A percentile compares a stretch with the other conserved stretches of the same genome.
Evolutionary conservation across 2,113 vertebrate species (phyloP).

Genomic region (Tamias sibiricus): DNA sequence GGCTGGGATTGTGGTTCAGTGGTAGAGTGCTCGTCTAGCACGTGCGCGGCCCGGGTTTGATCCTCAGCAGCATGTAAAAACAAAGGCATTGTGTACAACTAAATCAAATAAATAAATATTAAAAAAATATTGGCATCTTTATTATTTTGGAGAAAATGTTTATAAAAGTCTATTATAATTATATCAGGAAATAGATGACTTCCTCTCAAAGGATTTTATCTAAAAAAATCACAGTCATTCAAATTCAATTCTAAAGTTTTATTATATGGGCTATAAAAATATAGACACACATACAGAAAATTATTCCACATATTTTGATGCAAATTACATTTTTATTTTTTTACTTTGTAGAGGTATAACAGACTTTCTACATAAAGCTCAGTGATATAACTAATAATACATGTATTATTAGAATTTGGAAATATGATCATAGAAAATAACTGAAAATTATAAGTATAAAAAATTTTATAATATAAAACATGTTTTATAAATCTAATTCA

Average conservation of each 20-base stretch:
- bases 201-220: neutral
- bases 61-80: no score
- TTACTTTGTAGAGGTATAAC: neutral
- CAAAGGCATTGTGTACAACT: no score
- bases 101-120: no score
- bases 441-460: neutral
- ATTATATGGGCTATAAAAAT: neutral
- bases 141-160: slow-evolving; percentile 48
- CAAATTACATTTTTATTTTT: slow-evolving; percentile 51
- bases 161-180: slow-evolving; percentile 11
- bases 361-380: neutral
- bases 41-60: no score
- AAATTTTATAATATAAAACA: slow-evolving; percentile 2
- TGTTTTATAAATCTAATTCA: neutral
- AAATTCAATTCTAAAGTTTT: slow-evolving; percentile 41
- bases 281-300: neutral
- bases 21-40: no score
- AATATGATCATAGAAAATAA: slow-evolving; percentile 37
- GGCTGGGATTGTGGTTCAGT: no score
- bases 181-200: neutral
- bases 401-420: slow-evolving; percentile 2
- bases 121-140: slow-evolving; percentile 14
- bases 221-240: neutral
- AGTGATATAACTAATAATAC: neutral
- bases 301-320: slow-evolving; percentile 60